These are phyloP conservation scores for Cladorhizidae sp. DNA, from an alignment of 37 sponge, comb jelly and placozoan species.

Conservation along the genomic window DNA sequence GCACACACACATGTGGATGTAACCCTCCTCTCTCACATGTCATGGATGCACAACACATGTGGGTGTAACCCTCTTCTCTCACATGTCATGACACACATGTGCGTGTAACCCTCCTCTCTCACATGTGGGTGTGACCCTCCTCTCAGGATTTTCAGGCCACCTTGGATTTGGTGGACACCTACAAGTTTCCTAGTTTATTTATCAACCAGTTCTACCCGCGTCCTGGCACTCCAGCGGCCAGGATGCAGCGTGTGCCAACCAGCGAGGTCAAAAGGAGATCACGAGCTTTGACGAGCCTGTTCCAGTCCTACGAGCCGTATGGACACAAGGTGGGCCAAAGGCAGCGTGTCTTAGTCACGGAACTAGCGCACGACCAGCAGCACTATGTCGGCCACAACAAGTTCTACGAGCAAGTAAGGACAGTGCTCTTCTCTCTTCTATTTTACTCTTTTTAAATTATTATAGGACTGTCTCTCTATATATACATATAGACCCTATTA, in stretches of 20 bases:
- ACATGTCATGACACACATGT: too few relatives aligned
- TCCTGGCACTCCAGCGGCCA: conserved; percentile 97
- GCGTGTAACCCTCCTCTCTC: neutral
- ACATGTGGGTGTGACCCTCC: neutral
- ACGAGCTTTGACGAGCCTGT: conserved; percentile 44
- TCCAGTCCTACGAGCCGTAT: conserved; percentile 88
- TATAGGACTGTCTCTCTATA: neutral
- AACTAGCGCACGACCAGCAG: conserved; percentile 80
- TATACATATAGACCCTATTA: too few relatives aligned
- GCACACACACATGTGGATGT: too few relatives aligned
- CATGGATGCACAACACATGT: too few relatives aligned
- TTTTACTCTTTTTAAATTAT: too few relatives aligned
- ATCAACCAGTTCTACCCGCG: conserved; percentile 99
- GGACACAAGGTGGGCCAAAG: conserved; percentile 63
- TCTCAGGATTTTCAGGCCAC: conserved; percentile 81
- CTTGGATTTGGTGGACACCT: conserved; percentile 64
- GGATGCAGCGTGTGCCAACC: conserved; percentile 91
- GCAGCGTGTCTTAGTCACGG: conserved; percentile 80
- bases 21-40: too few relatives aligned
- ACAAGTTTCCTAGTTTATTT: conserved; percentile 95
- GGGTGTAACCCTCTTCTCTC: too few relatives aligned
- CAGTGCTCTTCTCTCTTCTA: too few relatives aligned
- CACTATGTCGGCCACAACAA: conserved; percentile 95
- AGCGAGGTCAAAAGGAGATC: conserved; percentile 61
- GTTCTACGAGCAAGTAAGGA: conserved; percentile 89